These are phyloP conservation scores for Aphaenogaster floridana DNA, from an alignment of 1,140 invertebrate genomes.

Conservation along the genomic window DNA sequence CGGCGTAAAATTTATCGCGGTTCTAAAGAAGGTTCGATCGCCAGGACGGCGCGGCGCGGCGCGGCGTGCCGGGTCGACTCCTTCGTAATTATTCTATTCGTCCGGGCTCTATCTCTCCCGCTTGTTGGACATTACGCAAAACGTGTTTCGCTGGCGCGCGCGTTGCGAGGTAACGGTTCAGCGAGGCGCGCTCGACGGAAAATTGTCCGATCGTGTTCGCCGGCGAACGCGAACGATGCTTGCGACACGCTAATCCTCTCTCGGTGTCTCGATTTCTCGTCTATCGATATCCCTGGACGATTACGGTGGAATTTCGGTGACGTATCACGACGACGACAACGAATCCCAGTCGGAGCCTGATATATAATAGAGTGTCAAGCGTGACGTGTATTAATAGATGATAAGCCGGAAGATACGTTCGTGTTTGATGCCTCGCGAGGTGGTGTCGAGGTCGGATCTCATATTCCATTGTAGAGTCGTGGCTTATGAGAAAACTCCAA, in stretches of 20 bases:
- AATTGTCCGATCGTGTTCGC: constrained; percentile 58
- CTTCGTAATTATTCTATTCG: constrained; percentile 59
- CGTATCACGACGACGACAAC: not conserved
- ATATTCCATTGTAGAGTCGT: not conserved
- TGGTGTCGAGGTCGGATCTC: constrained; percentile 26
- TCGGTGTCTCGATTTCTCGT: not conserved
- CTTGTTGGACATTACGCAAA: constrained; percentile 70
- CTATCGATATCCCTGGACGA: constrained; percentile 7
- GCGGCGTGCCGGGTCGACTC: not conserved
- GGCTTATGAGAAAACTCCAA: not conserved
- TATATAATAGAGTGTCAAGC: constrained; percentile 6
- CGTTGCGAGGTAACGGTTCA: constrained; percentile 73
- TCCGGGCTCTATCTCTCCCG: constrained; percentile 14
- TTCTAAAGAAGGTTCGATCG: constrained; percentile 21
- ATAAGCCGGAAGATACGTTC: not conserved
- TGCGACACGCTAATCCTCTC: constrained; percentile 28
- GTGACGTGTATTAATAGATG: not conserved
- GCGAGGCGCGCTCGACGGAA: constrained; percentile 65
- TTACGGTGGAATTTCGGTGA: constrained; percentile 15
- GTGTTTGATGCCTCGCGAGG: not conserved
- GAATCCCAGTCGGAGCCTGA: not conserved
- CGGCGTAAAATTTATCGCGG: not conserved
- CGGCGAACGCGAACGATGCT: constrained; percentile 33
- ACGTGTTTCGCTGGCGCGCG: constrained; percentile 60
- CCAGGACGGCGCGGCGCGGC: not conserved